Percentiles rank a stretch among this genome's conserved stretches.
Conservation (phyloP, 2,113 vertebrate genomes). For the Apeltes quadracus region DNA sequence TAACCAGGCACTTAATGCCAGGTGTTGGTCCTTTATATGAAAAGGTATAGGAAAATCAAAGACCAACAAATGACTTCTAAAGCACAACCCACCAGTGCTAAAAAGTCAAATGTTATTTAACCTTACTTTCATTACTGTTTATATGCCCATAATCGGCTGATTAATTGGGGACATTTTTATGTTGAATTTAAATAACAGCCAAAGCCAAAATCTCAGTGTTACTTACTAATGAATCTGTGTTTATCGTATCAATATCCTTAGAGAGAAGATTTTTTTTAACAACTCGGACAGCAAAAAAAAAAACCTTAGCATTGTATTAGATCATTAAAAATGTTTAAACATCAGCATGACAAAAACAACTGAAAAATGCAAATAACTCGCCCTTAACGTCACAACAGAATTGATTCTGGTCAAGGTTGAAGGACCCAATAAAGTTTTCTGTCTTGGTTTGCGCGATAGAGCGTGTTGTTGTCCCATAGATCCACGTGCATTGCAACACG, state of each 20-base stretch:
- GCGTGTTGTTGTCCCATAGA: too few species aligned
- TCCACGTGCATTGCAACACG: too few species aligned
- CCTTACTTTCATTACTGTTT: slow-evolving; percentile 19
- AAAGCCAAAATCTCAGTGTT: background rate
- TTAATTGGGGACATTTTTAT: slow-evolving; percentile 48
- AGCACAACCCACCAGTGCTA: background rate
- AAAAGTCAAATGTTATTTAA: background rate
- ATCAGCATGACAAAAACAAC: background rate
- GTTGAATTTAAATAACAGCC: slow-evolving; percentile 49
- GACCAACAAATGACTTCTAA: background rate
- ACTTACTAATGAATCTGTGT: slow-evolving; percentile 24
- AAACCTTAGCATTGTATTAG: background rate
- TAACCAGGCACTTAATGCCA: too few species aligned
- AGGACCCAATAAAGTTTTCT: background rate
- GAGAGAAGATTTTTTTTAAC: background rate
- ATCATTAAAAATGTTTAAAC: background rate
- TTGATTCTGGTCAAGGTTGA: background rate
- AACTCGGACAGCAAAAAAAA: background rate
- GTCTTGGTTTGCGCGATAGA: background rate
- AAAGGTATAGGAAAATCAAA: background rate
- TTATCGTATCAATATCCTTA: slow-evolving; percentile 12
- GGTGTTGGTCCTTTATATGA: background rate
- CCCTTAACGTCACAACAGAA: background rate
- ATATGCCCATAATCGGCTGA: slow-evolving; percentile 26
- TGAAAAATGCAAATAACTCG: background rate